Conservation (phyloP, 2,113 vertebrate species). For the Gadus chalcogrammus region DNA sequence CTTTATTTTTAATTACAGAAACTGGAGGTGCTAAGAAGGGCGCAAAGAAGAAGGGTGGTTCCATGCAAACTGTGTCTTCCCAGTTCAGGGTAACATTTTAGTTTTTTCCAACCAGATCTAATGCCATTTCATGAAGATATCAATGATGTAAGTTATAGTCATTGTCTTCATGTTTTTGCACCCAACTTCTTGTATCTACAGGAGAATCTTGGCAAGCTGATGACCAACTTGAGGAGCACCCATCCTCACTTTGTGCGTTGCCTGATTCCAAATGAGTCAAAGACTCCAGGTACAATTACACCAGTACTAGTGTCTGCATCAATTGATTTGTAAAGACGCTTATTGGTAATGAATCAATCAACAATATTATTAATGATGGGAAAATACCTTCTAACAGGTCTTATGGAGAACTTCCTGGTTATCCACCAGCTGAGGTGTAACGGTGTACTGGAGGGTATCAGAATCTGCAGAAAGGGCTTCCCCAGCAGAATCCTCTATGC, state of each 20-base stretch:
- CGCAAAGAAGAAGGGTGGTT: neutral
- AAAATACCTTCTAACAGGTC: neutral
- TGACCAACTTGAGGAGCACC: slow-evolving; percentile 1
- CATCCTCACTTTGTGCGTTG: slow-evolving; percentile 3
- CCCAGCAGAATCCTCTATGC: slow-evolving; percentile 1
- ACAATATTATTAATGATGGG: too few relatives aligned
- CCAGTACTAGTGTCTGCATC: too few relatives aligned
- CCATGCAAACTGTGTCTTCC: neutral
- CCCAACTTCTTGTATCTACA: neutral
- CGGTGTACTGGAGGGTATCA: slow-evolving; percentile 1
- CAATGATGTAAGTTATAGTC: too few relatives aligned
- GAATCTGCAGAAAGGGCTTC: slow-evolving; percentile 2
- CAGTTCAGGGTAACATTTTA: neutral
- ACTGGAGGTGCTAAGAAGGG: neutral
- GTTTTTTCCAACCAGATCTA: too few relatives aligned
- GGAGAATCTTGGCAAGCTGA: neutral
- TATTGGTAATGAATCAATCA: neutral
- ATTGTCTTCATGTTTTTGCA: too few relatives aligned
- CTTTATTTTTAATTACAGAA: too few relatives aligned
- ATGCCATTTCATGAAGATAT: too few relatives aligned
- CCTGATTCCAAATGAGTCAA: neutral
- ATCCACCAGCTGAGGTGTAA: slow-evolving; percentile 9
- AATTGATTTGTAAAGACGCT: too few relatives aligned
- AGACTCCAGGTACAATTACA: neutral
- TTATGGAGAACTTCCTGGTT: neutral